A percentile compares a stretch with the other conserved stretches of the same genome.
Evolutionary conservation across 92 coral and sea anemone species (phyloP).

Genomic region (Zoanthus solanderi): DNA sequence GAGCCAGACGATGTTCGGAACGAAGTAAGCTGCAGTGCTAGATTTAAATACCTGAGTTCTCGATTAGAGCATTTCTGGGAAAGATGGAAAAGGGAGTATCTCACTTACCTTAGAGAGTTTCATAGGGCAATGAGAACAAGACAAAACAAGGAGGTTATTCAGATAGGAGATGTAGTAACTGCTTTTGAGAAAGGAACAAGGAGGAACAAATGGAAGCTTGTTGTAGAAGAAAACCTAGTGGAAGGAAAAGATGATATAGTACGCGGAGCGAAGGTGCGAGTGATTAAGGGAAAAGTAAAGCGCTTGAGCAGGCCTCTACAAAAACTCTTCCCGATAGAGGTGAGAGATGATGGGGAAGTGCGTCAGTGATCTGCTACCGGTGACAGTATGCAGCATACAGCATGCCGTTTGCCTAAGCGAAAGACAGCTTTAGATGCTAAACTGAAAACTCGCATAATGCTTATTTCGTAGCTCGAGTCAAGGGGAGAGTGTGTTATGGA

Average conservation of each 20-base stretch:
- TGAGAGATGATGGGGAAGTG: neutral
- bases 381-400: neutral
- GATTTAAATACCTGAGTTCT: neutral
- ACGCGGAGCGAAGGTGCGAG: too few relatives aligned
- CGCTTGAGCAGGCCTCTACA: too few relatives aligned
- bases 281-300: too few relatives aligned
- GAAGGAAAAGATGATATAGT: too few relatives aligned
- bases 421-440: neutral
- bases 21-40: too few relatives aligned
- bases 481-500: neutral
- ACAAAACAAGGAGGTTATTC: neutral
- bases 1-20: slow-evolving; percentile 25
- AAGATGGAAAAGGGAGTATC: neutral
- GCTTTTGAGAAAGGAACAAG: too few relatives aligned
- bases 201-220: too few relatives aligned
- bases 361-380: neutral
- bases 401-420: neutral
- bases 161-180: too few relatives aligned
- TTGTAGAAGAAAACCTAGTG: too few relatives aligned
- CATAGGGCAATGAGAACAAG: neutral
- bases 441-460: too few relatives aligned
- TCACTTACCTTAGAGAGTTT: neutral
- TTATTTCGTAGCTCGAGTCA: neutral
- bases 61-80: neutral
- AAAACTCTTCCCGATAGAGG: neutral